Base-by-base conservation (phyloP, 2,888 invertebrate genomes). In the Pseudococcus jackbeardsleyi region DNA sequence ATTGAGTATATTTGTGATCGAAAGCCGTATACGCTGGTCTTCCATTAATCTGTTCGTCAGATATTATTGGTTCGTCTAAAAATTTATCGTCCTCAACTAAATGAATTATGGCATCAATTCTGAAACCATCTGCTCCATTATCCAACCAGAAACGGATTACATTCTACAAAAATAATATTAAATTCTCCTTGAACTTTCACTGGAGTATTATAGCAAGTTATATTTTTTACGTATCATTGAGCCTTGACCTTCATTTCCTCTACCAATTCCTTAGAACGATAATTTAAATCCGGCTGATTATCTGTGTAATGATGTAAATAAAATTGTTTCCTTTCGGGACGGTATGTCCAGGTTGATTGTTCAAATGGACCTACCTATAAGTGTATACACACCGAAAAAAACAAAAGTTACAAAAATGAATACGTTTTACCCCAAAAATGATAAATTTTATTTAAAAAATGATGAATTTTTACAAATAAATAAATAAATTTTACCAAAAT, bases 231-330 rank as follows among this genome's bases (percentile, higher is more conserved):
- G 3, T 33, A 33, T 33, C 1, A 33, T 3, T 33, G 26, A 2
- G 26, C 26, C 26, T 22, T 11, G 33, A 89, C 89, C 82, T 84
- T 68, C 33, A 84, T 85, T 46, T 89, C 89, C 26, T 85, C 79
- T 9, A 92, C 91, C 0, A 94, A 93, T 0, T 90, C 91, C 0
- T 93, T 93, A 91, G 94, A 93, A 19, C 94, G 92, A 91, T 93
- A 94, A 91, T 96, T 95, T 68, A 96, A 93, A 91, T 95, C 95
- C 0, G 94, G 94, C 91, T 95, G 94, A 79, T 93, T 91, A 0
- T 92, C 90, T 0, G 93, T 92, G 90, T 94, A 95, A 90, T 95
- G 94, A 90, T 96, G 96, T 7, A 95, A 92, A 90, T 95, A 96
- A 91, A 92, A 96, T 90, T 95, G 94, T 85, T 93, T 91, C 2